Base-by-base conservation (phyloP, 1,140 invertebrate genomes). In the Drosophila tsacasi region DNA sequence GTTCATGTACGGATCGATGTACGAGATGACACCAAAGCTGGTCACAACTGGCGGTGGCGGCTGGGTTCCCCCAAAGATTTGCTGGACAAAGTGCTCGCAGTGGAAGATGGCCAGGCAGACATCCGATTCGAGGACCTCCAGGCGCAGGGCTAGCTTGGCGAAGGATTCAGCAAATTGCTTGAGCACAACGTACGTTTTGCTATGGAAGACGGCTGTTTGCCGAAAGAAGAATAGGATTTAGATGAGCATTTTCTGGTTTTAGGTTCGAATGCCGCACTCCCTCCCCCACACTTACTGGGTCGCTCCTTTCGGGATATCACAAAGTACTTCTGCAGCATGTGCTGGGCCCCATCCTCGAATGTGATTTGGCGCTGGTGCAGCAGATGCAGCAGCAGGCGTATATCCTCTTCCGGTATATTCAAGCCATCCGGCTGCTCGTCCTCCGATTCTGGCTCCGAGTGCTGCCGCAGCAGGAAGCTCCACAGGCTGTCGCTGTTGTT, bases 91-190 rank as follows among this genome's bases (percentile, higher is more conserved):
- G n/a, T 83, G 52, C 47, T 93, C 92, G 25, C 83, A 82, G 32
- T 93, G 77, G n/a, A 83, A 90, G 42, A 91, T 84, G 30, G 87
- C 79, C 23, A 80, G 66, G 32, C 84, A 60, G 0, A 86, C 91
- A 59, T 93, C 92, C 8, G 76, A 61, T 8, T 74, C 61, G 2
- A 90, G 25, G 0, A 93, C 92, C 42, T 86, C 77, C 60, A 90
- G 17, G 0, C 92, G 90, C 21, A 93, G 30, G 1, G 84, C 69
- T 12, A 93, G 55, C 47, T 93, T 93, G 25, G 90, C 86, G 52
- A 93, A 79, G 0, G 92, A 91, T 65, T 93, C 92, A 0, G 92
- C 62, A 27, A 93, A 81, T 35, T 93, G 92, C 47, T 92, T 93
- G 0, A 93, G 65, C 13, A 87, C 77, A 35, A 82, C 49, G 42